phyloP scores from a whole-genome alignment of 2,888 invertebrate species.

The Tribolium freemani region DNA sequence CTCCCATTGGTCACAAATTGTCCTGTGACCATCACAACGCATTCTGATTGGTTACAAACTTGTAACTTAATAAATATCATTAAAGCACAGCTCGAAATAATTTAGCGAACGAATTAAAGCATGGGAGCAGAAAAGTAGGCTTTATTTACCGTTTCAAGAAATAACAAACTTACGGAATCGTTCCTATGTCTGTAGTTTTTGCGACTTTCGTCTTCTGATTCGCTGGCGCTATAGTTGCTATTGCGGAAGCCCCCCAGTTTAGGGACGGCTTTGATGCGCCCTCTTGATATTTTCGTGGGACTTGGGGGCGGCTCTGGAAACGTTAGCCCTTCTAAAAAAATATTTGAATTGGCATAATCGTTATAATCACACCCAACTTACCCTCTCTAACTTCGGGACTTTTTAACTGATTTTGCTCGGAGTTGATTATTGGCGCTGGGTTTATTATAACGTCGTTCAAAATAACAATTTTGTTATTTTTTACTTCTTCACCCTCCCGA shows the following conservation, averaged over 20 bases:
- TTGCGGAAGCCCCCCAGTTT: conserved; percentile 76
- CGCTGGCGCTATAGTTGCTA: conserved; percentile 73
- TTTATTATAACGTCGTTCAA: conserved; percentile 23
- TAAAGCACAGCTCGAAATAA: too few species aligned
- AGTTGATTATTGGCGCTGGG: conserved; percentile 2
- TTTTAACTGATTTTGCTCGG: neutral
- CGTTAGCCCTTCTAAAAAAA: conserved; percentile 42
- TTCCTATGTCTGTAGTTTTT: conserved; percentile 64
- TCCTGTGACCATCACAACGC: too few species aligned
- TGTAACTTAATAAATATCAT: too few species aligned
- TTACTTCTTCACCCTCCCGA: conserved; percentile 21
- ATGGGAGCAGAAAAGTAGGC: too few species aligned
- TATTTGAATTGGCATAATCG: neutral
- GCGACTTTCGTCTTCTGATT: conserved; percentile 76
- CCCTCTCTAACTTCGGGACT: neutral
- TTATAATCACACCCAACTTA: neutral
- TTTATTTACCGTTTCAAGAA: too few species aligned
- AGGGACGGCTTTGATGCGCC: conserved; percentile 79
- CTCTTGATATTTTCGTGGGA: conserved; percentile 74
- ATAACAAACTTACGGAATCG: conserved; percentile 61
- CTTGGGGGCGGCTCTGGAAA: conserved; percentile 68
- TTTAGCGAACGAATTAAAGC: too few species aligned
- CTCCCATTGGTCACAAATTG: too few species aligned
- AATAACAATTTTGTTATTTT: conserved; percentile 31
- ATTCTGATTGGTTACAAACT: too few species aligned